Base-by-base conservation (phyloP, 2,888 invertebrate genomes). In the Osmoderma eremita region DNA sequence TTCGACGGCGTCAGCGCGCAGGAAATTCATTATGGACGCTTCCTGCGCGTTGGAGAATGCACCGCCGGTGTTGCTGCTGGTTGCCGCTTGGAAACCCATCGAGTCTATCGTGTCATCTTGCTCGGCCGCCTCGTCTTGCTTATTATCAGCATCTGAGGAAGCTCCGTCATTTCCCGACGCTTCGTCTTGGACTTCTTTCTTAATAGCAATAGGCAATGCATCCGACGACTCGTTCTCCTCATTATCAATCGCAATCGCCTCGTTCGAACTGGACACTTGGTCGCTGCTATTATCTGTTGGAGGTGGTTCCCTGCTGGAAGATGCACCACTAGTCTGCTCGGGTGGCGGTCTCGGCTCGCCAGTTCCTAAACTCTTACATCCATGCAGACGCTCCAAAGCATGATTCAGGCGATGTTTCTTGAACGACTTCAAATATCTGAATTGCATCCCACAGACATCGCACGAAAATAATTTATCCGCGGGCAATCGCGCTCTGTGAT, bases 371-470 rank as follows among this genome's bases (percentile, higher is more conserved):
- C 10, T 30, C 30, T 30, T 30, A 30, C 30, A 30, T 10, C 92
- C 90, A 78, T 94, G 94, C 65, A 94, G 84, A 70, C 93, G 87
- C 79, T 94, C 94, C 39, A 94, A 81, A 0, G 94, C 93, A 80
- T 95, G 94, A 77, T 94, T 95, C 65, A 94, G 86, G 20, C 94
- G 88, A 78, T 94, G 94, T 81, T 95, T 94, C 81, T 94, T 94
- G 82, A 95, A 94, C 0, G 94, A 94, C 78, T 94, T 94, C 54
- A 94, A 86, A 81, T 94, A 94, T 72, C 94, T 78, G 79, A 94
- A 95, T 80, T 94, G 94, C 94, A 94, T 94, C 68, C 94, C 94
- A 81, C 94, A 95, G 1, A 94, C 93, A 78, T 94, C 94, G 79
- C 94, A 95, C 17, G 94, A 94, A 83, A 94, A 95, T 15, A 94